These are phyloP conservation scores for Bellardia bayeri DNA, from an alignment of 2,888 invertebrate genomes.

Conservation along the genomic window DNA sequence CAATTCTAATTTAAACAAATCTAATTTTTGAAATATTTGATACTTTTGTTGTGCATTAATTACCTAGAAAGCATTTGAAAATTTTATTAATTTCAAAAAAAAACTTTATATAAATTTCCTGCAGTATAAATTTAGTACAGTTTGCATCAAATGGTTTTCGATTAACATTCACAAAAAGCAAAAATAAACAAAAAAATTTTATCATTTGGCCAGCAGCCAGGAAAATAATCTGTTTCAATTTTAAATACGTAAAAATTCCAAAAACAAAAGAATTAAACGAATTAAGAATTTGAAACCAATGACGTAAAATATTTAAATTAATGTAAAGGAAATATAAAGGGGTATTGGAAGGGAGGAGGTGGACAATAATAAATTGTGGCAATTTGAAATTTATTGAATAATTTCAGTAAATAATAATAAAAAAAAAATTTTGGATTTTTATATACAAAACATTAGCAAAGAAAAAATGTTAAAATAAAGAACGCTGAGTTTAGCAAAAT, in stretches of 20 bases:
- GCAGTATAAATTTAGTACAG: slow-evolving; percentile 47
- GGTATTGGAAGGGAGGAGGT: background rate
- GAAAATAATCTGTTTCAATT: slow-evolving; percentile 16
- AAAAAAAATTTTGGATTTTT: too few species aligned
- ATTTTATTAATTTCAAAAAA: background rate
- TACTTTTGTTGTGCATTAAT: background rate
- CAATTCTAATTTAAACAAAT: too few species aligned
- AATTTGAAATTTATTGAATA: background rate
- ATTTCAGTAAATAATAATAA: too few species aligned
- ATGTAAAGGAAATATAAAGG: background rate
- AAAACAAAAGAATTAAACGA: background rate
- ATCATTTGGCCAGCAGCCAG: slow-evolving; percentile 46
- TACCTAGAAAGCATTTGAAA: too few species aligned
- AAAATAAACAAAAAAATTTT: slow-evolving; percentile 2
- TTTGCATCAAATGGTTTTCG: slow-evolving; percentile 19
- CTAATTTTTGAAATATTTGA: background rate
- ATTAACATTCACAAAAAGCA: background rate
- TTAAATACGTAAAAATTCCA: slow-evolving; percentile 12
- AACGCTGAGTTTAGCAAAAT: too few species aligned
- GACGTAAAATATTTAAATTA: slow-evolving; percentile 16
- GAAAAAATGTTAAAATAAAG: too few species aligned
- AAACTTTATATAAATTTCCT: background rate
- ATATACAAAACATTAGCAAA: too few species aligned
- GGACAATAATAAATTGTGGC: background rate
- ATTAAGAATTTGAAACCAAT: background rate